These are phyloP conservation scores for Steinernema khuongi DNA, from an alignment of 1,140 invertebrate species.

Conservation along the genomic window DNA sequence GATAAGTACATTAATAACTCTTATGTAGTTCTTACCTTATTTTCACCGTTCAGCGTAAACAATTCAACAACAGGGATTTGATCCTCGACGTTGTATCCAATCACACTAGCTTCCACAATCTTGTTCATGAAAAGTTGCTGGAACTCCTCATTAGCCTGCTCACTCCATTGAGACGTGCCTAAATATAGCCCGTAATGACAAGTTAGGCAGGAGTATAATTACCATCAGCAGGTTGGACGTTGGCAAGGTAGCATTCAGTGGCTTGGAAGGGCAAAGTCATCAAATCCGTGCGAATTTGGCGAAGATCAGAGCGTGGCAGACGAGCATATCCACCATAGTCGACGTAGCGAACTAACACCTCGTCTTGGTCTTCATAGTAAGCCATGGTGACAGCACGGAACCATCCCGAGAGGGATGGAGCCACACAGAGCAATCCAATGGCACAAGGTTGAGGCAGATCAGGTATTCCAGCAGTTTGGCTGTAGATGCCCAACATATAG, in stretches of 20 bases:
- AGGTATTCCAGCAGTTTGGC: slow-evolving; percentile 60
- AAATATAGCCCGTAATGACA: neutral
- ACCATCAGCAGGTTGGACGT: slow-evolving; percentile 76
- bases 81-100: slow-evolving; percentile 30
- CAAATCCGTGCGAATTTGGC: slow-evolving; percentile 84
- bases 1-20: neutral
- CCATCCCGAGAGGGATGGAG: slow-evolving; percentile 75
- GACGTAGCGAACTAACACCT: slow-evolving; percentile 73
- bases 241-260: slow-evolving; percentile 81
- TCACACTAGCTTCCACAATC: slow-evolving; percentile 29
- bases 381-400: slow-evolving; percentile 75
- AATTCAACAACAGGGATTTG: slow-evolving; percentile 34
- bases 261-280: slow-evolving; percentile 89
- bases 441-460: slow-evolving; percentile 62
- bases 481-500: slow-evolving; percentile 63
- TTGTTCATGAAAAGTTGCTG: slow-evolving; percentile 12
- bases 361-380: slow-evolving; percentile 58
- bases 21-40: slow-evolving; percentile 19
- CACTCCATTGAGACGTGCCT: slow-evolving; percentile 31
- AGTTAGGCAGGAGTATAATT: no score
- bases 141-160: slow-evolving; percentile 29
- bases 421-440: slow-evolving; percentile 80
- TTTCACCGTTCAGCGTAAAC: slow-evolving; percentile 19
- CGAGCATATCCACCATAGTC: slow-evolving; percentile 85
- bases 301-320: slow-evolving; percentile 68